Conservation (phyloP, 1,140 invertebrate genomes). For the Chelonus insularis region DNA sequence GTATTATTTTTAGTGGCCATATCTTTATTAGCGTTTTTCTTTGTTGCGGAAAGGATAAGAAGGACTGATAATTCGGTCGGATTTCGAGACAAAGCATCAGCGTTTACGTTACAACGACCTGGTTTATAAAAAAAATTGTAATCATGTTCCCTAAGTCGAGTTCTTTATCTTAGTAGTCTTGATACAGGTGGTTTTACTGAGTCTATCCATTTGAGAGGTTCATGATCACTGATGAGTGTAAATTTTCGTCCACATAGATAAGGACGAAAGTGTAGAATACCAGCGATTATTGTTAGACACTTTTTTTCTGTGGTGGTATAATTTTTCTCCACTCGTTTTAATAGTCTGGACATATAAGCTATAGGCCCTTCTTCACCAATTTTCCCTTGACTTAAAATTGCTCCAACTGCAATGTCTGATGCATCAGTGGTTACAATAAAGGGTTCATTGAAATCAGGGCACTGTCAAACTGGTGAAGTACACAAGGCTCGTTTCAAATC, state of each 20-base stretch:
- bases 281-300: slow-evolving; percentile 47
- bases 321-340: slow-evolving; percentile 36
- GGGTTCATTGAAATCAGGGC: slow-evolving; percentile 33
- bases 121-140: slow-evolving; percentile 30
- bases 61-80: too few relatives aligned
- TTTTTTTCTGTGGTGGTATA: slow-evolving; percentile 46
- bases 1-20: too few relatives aligned
- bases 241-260: slow-evolving; percentile 50
- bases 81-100: slow-evolving; percentile 28
- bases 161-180: slow-evolving; percentile 27
- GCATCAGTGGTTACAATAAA: slow-evolving; percentile 39
- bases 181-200: slow-evolving; percentile 31
- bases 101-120: slow-evolving; percentile 25
- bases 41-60: too few relatives aligned
- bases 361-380: slow-evolving; percentile 35
- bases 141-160: slow-evolving; percentile 26
- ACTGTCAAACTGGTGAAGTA: slow-evolving; percentile 31
- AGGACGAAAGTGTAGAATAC: slow-evolving; percentile 33
- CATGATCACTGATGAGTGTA: slow-evolving; percentile 52
- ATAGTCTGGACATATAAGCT: slow-evolving; percentile 32
- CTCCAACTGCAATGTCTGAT: slow-evolving; percentile 32
- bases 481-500: slow-evolving; percentile 16
- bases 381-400: slow-evolving; percentile 34
- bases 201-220: slow-evolving; percentile 45
- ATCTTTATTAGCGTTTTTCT: too few relatives aligned